Percentiles rank a stretch among this genome's conserved stretches.
phyloP scores from a whole-genome alignment of 1,140 invertebrate genomes.

The Teleogryllus occipitalis region DNA sequence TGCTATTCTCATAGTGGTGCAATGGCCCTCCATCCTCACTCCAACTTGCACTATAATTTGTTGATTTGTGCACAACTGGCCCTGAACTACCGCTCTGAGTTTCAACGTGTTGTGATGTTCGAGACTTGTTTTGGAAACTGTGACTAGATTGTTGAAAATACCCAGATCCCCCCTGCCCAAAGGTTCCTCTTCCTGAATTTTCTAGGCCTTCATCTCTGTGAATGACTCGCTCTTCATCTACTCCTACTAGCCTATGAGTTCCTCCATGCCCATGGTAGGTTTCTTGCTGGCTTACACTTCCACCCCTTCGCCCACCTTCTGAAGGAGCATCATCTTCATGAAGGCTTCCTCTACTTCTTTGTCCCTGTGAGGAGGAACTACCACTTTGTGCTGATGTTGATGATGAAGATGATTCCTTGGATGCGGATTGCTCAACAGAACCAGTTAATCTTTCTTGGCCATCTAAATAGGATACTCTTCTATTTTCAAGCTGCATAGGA shows the following conservation, averaged over 20 bases:
- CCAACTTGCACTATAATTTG: slow-evolving; percentile 16
- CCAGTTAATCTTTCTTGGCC: not conserved
- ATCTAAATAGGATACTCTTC: not conserved
- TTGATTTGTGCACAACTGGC: not conserved
- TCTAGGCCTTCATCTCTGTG: not conserved
- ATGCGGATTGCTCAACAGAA: not conserved
- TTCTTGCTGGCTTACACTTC: not conserved
- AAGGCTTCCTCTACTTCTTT: not conserved
- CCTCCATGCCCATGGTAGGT: not conserved
- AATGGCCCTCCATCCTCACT: not conserved
- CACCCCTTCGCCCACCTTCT: not conserved
- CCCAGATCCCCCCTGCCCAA: not conserved
- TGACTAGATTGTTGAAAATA: not conserved
- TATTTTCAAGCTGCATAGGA: not conserved
- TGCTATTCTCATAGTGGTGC: not conserved
- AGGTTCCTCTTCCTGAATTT: too few species aligned
- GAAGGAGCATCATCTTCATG: not conserved
- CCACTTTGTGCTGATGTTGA: not conserved
- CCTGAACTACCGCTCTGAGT: not conserved
- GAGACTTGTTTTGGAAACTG: not conserved
- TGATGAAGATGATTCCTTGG: not conserved
- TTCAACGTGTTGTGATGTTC: not conserved
- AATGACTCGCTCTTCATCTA: not conserved
- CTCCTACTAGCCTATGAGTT: not conserved
- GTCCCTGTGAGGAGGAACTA: not conserved